phyloP scores from a whole-genome alignment of 1,140 invertebrate species.

The Halyomorpha halys region DNA sequence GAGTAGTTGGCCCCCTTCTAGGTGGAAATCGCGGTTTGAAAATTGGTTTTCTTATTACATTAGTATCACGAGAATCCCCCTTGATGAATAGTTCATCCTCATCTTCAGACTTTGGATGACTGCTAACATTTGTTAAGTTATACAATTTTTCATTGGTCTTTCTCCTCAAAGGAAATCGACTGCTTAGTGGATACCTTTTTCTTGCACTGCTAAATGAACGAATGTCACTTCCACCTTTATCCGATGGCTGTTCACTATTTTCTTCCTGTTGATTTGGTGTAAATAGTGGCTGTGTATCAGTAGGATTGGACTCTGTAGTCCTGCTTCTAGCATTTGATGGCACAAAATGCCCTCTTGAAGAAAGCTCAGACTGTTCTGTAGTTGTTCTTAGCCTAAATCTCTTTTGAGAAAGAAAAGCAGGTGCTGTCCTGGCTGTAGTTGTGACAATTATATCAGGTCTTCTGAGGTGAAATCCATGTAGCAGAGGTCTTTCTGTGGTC shows the following conservation, averaged over 20 bases:
- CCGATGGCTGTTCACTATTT: neutral
- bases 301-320: neutral
- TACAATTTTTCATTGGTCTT: neutral
- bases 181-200: neutral
- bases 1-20: neutral
- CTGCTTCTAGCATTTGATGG: conserved; percentile 16
- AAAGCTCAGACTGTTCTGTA: neutral
- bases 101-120: neutral
- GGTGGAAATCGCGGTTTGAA: conserved; percentile 16
- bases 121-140: neutral
- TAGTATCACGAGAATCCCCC: conserved; percentile 20
- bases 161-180: neutral
- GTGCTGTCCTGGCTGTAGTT: conserved; percentile 17
- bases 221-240: neutral
- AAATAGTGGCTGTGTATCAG: neutral
- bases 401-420: conserved; percentile 19
- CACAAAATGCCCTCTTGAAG: conserved; percentile 6
- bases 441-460: conserved; percentile 17
- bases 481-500: neutral
- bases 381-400: conserved; percentile 22
- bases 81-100: conserved; percentile 22
- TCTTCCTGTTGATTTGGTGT: neutral
- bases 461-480: conserved; percentile 2
- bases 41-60: conserved; percentile 21
- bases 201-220: too few species aligned